Percentiles rank a stretch among this genome's conserved stretches.
Evolutionary conservation across 2,113 vertebrate genomes (phyloP).

Genomic region (Neodontobutis hainanensis): DNA sequence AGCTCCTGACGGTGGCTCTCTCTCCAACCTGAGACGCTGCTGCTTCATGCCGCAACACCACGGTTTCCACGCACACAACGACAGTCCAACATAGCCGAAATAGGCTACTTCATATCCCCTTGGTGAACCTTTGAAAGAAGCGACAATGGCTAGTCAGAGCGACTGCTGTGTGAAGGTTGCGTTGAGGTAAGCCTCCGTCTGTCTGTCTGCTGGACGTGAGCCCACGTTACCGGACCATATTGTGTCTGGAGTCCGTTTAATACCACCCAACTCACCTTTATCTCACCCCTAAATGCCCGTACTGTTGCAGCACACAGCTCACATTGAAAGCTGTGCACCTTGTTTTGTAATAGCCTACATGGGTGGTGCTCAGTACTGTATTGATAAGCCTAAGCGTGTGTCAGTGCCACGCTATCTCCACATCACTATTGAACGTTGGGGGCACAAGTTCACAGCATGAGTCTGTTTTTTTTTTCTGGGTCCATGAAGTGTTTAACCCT

Average conservation of each 20-base stretch:
- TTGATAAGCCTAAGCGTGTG: slow-evolving; percentile 44
- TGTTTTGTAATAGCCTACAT: slow-evolving; percentile 20
- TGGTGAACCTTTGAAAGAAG: slow-evolving; percentile 18
- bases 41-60: slow-evolving; percentile 19
- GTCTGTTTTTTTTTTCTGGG: neutral
- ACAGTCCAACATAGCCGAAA: slow-evolving; percentile 7
- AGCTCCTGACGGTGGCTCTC: slow-evolving; percentile 67
- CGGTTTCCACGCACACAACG: slow-evolving; percentile 13
- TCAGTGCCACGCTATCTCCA: slow-evolving; percentile 23
- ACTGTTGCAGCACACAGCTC: neutral
- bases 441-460: slow-evolving; percentile 3
- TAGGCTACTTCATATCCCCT: slow-evolving; percentile 7
- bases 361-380: slow-evolving; percentile 50
- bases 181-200: slow-evolving; percentile 74
- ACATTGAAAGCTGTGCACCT: slow-evolving; percentile 7
- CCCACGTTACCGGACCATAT: slow-evolving; percentile 52
- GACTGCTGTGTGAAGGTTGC: slow-evolving; percentile 84
- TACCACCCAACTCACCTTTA: slow-evolving; percentile 17
- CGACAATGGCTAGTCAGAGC: slow-evolving; percentile 75
- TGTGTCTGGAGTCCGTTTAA: slow-evolving; percentile 50
- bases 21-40: slow-evolving; percentile 50
- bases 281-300: neutral
- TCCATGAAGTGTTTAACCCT: neutral
- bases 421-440: slow-evolving; percentile 16
- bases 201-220: slow-evolving; percentile 48